Conservation (phyloP, 1,140 invertebrate genomes). For the Paralvinella palmiformis region DNA sequence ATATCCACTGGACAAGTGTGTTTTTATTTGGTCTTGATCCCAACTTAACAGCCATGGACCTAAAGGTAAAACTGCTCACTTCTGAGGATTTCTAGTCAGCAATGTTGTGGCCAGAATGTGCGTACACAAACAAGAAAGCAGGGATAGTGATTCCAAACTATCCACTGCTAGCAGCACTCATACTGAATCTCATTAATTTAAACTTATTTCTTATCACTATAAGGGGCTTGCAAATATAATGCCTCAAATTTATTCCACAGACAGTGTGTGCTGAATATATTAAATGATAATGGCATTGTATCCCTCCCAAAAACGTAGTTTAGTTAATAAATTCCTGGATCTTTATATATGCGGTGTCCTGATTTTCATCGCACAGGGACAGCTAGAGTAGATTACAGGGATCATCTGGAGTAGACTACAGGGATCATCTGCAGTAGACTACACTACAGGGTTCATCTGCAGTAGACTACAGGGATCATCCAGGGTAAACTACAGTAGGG, state of each 20-base stretch:
- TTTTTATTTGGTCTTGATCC: neutral
- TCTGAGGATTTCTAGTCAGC: neutral
- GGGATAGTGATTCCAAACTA: no score
- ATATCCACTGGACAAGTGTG: neutral
- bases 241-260: neutral
- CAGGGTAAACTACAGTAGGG: no score
- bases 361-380: neutral
- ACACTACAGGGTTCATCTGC: no score
- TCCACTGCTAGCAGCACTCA: no score
- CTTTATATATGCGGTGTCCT: neutral
- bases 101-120: neutral
- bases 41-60: neutral
- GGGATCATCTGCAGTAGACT: no score
- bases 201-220: no score
- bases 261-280: neutral
- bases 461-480: no score
- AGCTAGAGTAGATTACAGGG: no score
- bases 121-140: no score
- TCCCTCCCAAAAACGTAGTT: neutral
- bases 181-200: no score
- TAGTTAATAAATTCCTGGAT: neutral
- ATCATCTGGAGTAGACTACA: no score
- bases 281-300: slow-evolving; percentile 1
- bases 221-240: neutral
- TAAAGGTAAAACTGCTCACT: neutral